Base-by-base conservation (phyloP, 2,888 invertebrate species). In the Adineta ricciae region DNA sequence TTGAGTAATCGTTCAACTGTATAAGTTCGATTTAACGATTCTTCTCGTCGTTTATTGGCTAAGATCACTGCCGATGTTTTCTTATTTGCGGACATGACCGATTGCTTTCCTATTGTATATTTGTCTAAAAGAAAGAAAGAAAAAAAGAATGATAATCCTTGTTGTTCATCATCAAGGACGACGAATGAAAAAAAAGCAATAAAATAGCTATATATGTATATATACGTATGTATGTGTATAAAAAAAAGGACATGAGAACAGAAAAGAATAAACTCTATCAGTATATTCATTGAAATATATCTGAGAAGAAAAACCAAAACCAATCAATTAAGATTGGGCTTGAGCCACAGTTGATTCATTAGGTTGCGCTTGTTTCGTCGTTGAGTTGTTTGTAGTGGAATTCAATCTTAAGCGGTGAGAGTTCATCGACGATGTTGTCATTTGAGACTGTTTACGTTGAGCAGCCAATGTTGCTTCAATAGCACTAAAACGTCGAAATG, bases 381-480 rank as follows among this genome's bases (percentile, higher is more conserved):
- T 78, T 27, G 32, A 32, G 32, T 64, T 64, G 32, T 32, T 64
- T 41, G n/a, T 11, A 41, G 78, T 41, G 3, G 78, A 41, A n/a
- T 78, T 78, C 4, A 38, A 9, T 14, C 78, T 7, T 41, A 41
- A 41, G 4, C 78, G 38, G 32, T 64, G 64, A 32, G 64, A 16
- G 19, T 32, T 64, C 32, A 64, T 64, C 4, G 64, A 64, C 32
- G 64, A 64, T 64, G 64, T 32, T 11, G 64, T 64, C 64, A 64
- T 64, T 41, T 78, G 78, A 41, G 78, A 78, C n/a, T 38, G 41
- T 21, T 78, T 78, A 7, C 78, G 78, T n/a, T 78, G 78, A 41
- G 78, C 78, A n/a, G 78, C 78, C 41, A 78, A 41, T 78, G 78
- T 78, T 3, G 78, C 78, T 78, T 78, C 78, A 41, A 78, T 78